Base-by-base conservation (phyloP, 2,113 vertebrate genomes). In the Sphaerodactylus townsendi region DNA sequence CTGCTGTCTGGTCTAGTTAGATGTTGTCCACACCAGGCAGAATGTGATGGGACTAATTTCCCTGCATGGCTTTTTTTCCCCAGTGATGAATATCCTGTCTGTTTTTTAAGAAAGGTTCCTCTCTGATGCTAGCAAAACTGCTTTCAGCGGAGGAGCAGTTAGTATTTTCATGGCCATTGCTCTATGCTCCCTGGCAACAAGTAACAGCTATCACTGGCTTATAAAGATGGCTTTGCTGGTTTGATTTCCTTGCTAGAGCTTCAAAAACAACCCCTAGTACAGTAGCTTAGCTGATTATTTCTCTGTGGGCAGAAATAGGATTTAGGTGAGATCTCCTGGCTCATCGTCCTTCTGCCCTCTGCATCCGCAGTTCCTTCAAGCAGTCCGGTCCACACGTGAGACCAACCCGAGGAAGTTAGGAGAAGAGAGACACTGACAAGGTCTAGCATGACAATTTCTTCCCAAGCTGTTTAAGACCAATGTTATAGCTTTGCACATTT, bases 241-340 rank as follows among this genome's bases (percentile, higher is more conserved):
- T 53, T 53, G 14, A 3, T 19, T 50, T 50, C 48, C 48, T 44
- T 4, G 44, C 44, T 44, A 44, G 44, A 44, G 13, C 48, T 56
- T 56, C 53, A 65, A 8, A 65, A 65, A 11, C 23, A 19, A 23
- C 35, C 5, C 2, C 8, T 4, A 33, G 30, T 10, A 82, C 10
- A 10, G 33, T 35, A 46, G 4, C 33, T 72, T 28, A 23, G 14
- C 33, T 8, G 25, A 19, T 41, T 1, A 3, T 53, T 37, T 11
- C 4, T n/a, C 5, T 39, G 6, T 71, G 87, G 71, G 65, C 59
- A 88, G 86, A 84, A 91, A 56, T 3, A 74, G 33, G 33, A n/a
- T 64, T 46, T 28, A 41, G 56, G 8, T 28, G 59, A 25, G 41
- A 37, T 41, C 39, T 10, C 59, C 15, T 5, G 5, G 3, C 23